Base-by-base conservation (phyloP, 2,888 invertebrate genomes). In the Neoitamus cyanurus region DNA sequence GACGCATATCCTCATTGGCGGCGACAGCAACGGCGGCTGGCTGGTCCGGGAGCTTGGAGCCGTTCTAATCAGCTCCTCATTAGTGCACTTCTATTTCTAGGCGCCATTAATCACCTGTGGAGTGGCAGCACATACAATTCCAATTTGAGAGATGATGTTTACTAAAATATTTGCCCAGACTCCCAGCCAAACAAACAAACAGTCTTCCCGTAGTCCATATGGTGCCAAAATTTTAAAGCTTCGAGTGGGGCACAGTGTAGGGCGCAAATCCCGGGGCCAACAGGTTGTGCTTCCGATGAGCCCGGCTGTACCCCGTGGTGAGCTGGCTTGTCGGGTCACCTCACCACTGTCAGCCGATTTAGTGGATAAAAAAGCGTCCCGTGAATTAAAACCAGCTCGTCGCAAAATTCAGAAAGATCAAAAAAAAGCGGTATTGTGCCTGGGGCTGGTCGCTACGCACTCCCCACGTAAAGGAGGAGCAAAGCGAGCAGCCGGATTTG, bases 71-170 rank as follows among this genome's bases (percentile, higher is more conserved):
- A 28, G 31, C 48, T 58, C 58, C 28, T 78, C 31, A 78, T 78
- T 46, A 78, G 58, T 15, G 78, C 58, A 78, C 30, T 30, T 15
- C 31, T 15, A 48, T 30, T 48, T 78, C 31, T 15, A 15, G 31
- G 15, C 25, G 30, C 30, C 78, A 78, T 78, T 78, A 78, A 78
- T 78, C 78, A 78, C 78, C 78, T 78, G 78, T 58, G 30, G 78
- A 31, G n/a, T 31, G 58, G 25, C 36, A 20, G 6, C 30, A 9
- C n/a, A 48, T 78, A 46, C 31, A 78, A 9, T 25, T 37, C 30
- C 37, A 75, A 42, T 75, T 48, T 73, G 73, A 73, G 78, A 30
- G 78, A 78, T 78, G 48, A 58, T 78, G 78, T 48, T 78, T 78
- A 58, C 78, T 46, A 48, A 78, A 78, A 78, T 78, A 78, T 78